A percentile compares a stretch with the other conserved stretches of the same genome.
These are phyloP conservation scores for Pteronura brasiliensis DNA, from an alignment of 2,113 vertebrate genomes.

Conservation along the genomic window DNA sequence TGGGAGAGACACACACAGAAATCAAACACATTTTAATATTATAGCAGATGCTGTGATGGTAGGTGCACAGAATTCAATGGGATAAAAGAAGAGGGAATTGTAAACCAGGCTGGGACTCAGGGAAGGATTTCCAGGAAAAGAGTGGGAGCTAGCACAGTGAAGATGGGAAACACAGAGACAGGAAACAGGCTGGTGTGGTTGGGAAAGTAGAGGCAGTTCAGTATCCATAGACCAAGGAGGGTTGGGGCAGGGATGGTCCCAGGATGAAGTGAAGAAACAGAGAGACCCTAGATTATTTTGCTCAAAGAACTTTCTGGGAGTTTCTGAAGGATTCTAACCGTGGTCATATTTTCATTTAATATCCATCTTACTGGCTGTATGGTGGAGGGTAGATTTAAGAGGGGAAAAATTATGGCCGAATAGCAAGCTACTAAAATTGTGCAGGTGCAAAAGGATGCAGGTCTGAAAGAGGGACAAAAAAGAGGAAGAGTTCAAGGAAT, in stretches of 20 bases:
- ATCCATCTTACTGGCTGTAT: background rate
- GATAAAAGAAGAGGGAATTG: background rate
- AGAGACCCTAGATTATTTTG: background rate
- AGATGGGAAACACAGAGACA: background rate
- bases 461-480: background rate
- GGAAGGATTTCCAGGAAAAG: background rate
- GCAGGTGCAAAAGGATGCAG: background rate
- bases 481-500: background rate
- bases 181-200: background rate
- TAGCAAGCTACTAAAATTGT: background rate
- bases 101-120: background rate
- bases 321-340: background rate
- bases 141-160: no score
- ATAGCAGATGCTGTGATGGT: background rate
- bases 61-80: background rate
- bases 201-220: background rate
- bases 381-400: background rate
- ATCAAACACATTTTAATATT: background rate
- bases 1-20: background rate
- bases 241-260: background rate
- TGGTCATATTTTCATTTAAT: background rate
- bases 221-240: accelerated
- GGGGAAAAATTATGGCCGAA: background rate
- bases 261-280: background rate
- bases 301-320: background rate